Evolutionary conservation across 2,888 invertebrate genomes (phyloP), one percentile per base, ranked within the genome.

Genomic region (Ochropleura plecta): DNA sequence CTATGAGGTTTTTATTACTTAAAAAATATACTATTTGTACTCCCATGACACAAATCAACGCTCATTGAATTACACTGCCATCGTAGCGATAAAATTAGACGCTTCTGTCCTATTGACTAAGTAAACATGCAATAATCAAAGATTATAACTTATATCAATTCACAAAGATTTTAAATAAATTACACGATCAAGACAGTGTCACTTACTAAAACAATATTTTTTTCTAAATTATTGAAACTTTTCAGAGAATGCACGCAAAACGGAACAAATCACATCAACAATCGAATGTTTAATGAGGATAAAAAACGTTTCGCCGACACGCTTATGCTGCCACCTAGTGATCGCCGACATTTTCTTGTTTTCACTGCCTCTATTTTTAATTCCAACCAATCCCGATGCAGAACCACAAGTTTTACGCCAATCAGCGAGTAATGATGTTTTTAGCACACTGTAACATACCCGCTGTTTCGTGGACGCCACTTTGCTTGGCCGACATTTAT

Each of bases 301-400:
- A 94, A 95, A 95, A 95, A 95, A 91, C 89, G 89, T 89, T 91
- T 94, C 88, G 88, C 94, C 96, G 95, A 95, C 96, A 93, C 78
- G 80, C 83, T 77, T 75, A 77, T 68, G 84, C 85, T 89, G 91
- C 94, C 92, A 91, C 84, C 92, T 92, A 90, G 90, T 75, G 92
- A 86, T 89, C 87, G 88, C 94, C 96, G 95, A 95, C 93, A 93
- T 84, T 78, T 74, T 63, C 1, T 55, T 85, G 95, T 94, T 96
- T 88, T 93, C 91, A 70, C 78, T 92, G 77, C n/a, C 20, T 40
- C 12, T 0, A 2, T 10, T 14, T 40, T 0, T 20, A 1, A 4
- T 6, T 16, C 18, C 12, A 57, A 73, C 90, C 89, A 89, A 95
- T 93, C 70, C 62, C 0, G 59, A 68, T 0, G 4, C 20, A 55